Percentiles rank a stretch among this genome's conserved stretches.
Evolutionary conservation across 2,113 vertebrate species (phyloP).

Genomic region (Sinocyclocheilus anophthalmus): DNA sequence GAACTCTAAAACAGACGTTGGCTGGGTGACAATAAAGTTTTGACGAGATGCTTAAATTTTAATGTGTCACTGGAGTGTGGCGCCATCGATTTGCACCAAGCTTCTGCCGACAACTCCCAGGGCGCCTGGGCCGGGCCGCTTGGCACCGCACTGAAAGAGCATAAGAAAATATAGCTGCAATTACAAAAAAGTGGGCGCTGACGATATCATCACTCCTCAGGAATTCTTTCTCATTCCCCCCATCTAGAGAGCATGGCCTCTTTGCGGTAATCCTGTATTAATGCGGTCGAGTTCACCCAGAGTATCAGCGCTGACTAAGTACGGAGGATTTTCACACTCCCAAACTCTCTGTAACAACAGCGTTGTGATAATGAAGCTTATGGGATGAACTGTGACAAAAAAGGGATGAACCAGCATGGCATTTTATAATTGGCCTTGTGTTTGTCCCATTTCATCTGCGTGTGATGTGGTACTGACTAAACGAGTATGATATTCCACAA

Average conservation of each 20-base stretch:
- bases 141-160: conserved; percentile 64
- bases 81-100: conserved; percentile 61
- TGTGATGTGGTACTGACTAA: conserved; percentile 80
- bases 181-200: conserved; percentile 76
- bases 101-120: conserved; percentile 52
- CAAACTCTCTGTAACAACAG: conserved; percentile 81
- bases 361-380: conserved; percentile 85
- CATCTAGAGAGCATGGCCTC: conserved; percentile 78
- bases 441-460: conserved; percentile 80
- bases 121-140: conserved; percentile 59
- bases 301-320: conserved; percentile 89
- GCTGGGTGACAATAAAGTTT: conserved; percentile 54
- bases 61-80: conserved; percentile 57
- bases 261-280: conserved; percentile 83
- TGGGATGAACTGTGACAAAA: conserved; percentile 63
- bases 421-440: conserved; percentile 87
- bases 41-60: conserved; percentile 60
- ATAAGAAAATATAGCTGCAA: conserved; percentile 77
- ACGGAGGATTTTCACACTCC: conserved; percentile 87
- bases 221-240: conserved; percentile 80
- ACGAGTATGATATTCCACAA: conserved; percentile 86
- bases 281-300: conserved; percentile 87
- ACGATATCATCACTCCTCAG: conserved; percentile 79
- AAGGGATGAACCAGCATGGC: conserved; percentile 72
- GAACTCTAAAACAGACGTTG: background rate